Base-by-base conservation (phyloP, 2,888 invertebrate genomes). In the Tolmerus cingulatus region DNA sequence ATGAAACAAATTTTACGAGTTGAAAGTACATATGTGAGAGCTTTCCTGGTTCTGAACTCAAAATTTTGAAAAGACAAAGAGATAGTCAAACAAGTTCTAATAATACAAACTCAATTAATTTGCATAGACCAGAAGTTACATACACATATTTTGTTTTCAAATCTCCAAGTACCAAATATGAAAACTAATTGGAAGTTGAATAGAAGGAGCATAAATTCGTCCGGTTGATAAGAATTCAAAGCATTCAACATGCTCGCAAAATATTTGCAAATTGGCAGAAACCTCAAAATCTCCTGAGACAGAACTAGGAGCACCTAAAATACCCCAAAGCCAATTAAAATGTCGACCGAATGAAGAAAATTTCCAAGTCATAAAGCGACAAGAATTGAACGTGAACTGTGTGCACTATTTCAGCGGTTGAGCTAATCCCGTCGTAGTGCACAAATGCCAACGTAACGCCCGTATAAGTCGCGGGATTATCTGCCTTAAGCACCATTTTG, bases 381-480 rank as follows among this genome's bases (percentile, higher is more conserved):
- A 19, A 8, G 19, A 66, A 66, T 66, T 66, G 66, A 9, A 66
- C 27, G 23, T 66, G 23, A 23, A 12, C 66, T 66, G 27, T 27
- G 14, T 46, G 19, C 27, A 19, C 12, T 66, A 27, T 66, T 57
- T 66, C 3, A 66, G 66, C 66, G 27, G 8, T 66, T 66, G 66
- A 66, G 23, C 66, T 66, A 23, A 27, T 4, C 27, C 23, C n/a
- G 40, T 8, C 23, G 66, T 66, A 3, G 19, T 66, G 66, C 27
- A 79, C 30, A 79, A 46, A 51, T 79, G 27, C 46, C 27, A 30
- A 23, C 46, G 23, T 79, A 51, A 51, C 46, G 51, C 9, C 51
- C 79, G 27, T 79, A 79, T 66, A 46, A 79, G 51, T 55, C 51
- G 46, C 8, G 27, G 79, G 79, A 79, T 79, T 79, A 79, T 79